These are phyloP conservation scores for Scleropages formosus DNA, from an alignment of 2,797 vertebrate species.

Conservation along the genomic window DNA sequence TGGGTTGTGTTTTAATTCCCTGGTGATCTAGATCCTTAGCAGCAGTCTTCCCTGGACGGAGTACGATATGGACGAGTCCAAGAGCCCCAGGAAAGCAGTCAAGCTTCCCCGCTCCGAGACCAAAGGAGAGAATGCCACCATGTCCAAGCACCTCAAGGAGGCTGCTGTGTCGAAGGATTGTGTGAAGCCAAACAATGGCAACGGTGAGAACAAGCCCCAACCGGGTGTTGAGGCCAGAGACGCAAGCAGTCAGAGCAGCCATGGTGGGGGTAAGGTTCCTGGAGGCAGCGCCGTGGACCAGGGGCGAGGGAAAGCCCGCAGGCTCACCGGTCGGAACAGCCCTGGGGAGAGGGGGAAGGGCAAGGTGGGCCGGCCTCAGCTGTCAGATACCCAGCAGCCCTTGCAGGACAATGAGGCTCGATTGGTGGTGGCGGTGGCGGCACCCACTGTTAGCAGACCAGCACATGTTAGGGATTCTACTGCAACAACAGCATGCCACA, in stretches of 20 bases:
- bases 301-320: slow-evolving; percentile 61
- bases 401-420: slow-evolving; percentile 41
- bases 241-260: slow-evolving; percentile 43
- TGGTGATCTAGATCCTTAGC: slow-evolving; percentile 43
- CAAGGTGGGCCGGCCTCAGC: slow-evolving; percentile 36
- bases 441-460: slow-evolving; percentile 46
- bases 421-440: slow-evolving; percentile 25
- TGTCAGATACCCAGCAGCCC: slow-evolving; percentile 39
- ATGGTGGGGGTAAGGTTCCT: slow-evolving; percentile 46
- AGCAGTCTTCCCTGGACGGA: slow-evolving; percentile 40
- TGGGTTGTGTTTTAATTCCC: slow-evolving; percentile 39
- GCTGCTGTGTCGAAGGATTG: slow-evolving; percentile 47
- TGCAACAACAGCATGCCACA: slow-evolving; percentile 35
- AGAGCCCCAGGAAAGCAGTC: slow-evolving; percentile 55
- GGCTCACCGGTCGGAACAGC: slow-evolving; percentile 62
- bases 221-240: slow-evolving; percentile 52
- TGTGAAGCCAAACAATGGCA: slow-evolving; percentile 46
- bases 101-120: slow-evolving; percentile 54
- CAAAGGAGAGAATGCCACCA: slow-evolving; percentile 50
- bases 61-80: slow-evolving; percentile 63
- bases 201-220: slow-evolving; percentile 43
- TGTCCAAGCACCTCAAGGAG: slow-evolving; percentile 58
- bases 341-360: slow-evolving; percentile 62
- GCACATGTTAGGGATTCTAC: slow-evolving; percentile 38
- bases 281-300: slow-evolving; percentile 62